A percentile compares a stretch with the other conserved stretches of the same genome.
These are phyloP conservation scores for Notothenia rossii DNA, from an alignment of 2,113 vertebrate species.

Conservation along the genomic window DNA sequence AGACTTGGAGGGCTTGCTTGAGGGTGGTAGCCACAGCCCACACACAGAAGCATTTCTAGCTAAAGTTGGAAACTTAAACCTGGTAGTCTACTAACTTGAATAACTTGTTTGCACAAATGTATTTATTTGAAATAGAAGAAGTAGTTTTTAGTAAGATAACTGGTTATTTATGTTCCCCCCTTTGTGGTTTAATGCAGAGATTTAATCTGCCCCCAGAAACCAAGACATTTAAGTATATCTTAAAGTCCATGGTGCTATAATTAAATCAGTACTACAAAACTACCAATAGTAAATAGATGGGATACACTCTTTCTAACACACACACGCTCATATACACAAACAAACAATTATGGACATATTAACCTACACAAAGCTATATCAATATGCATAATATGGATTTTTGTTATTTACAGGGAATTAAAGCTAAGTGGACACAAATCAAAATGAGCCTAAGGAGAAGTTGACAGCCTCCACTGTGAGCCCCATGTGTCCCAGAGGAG, in stretches of 20 bases:
- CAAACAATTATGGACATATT: slow-evolving; percentile 42
- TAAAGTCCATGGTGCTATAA: slow-evolving; percentile 28
- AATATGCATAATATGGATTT: slow-evolving; percentile 39
- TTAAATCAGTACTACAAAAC: too few species aligned
- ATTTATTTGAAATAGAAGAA: background rate
- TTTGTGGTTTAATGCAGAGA: slow-evolving; percentile 29
- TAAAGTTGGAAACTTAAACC: slow-evolving; percentile 5
- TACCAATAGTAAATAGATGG: background rate
- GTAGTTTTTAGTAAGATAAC: slow-evolving; percentile 12
- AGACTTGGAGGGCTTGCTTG: background rate
- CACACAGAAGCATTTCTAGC: background rate
- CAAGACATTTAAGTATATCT: background rate
- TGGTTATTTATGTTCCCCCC: slow-evolving; percentile 12
- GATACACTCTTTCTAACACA: background rate
- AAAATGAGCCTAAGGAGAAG: slow-evolving; percentile 63
- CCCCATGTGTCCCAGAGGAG: slow-evolving; percentile 53
- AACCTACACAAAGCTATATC: slow-evolving; percentile 30
- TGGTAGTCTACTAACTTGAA: slow-evolving; percentile 15
- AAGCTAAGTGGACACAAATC: slow-evolving; percentile 46
- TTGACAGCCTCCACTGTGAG: slow-evolving; percentile 60
- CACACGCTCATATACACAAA: slow-evolving; percentile 9
- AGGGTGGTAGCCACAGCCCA: background rate
- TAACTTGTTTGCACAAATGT: background rate
- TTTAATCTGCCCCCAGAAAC: slow-evolving; percentile 36
- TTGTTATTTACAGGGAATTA: slow-evolving; percentile 62